Percentiles rank a stretch among this genome's conserved stretches.
Conservation (phyloP, 2,113 vertebrate species). For the Microcebus murinus region DNA sequence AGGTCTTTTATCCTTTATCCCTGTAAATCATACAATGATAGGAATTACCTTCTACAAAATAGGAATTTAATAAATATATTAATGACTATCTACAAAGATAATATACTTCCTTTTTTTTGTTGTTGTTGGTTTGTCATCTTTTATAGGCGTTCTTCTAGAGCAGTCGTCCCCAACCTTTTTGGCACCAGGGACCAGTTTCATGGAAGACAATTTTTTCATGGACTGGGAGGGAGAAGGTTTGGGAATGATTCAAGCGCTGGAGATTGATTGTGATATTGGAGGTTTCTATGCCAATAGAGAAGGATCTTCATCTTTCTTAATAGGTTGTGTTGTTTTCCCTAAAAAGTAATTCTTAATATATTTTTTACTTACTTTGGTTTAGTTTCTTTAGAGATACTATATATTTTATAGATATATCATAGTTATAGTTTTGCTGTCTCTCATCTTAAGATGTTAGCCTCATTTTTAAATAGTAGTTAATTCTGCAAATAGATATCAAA, state of each 20-base stretch:
- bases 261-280: neutral
- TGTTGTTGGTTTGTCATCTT: neutral
- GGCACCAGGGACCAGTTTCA: no score
- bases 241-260: neutral
- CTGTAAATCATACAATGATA: neutral
- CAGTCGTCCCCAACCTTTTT: no score
- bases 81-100: neutral
- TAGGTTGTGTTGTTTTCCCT: neutral
- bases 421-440: neutral
- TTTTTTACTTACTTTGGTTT: slow-evolving; percentile 9
- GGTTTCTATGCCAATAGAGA: neutral
- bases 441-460: neutral
- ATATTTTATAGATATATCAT: neutral
- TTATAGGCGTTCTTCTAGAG: neutral
- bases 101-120: neutral
- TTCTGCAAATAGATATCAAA: neutral
- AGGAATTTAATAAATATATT: neutral
- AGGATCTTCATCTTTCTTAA: neutral
- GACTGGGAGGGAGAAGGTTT: no score
- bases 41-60: slow-evolving; percentile 1
- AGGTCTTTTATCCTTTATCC: neutral
- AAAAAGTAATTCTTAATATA: neutral
- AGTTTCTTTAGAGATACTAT: neutral
- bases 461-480: slow-evolving; percentile 11
- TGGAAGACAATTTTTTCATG: no score